Base-by-base conservation (phyloP, 1,140 invertebrate genomes). In the Magallana gigas region DNA sequence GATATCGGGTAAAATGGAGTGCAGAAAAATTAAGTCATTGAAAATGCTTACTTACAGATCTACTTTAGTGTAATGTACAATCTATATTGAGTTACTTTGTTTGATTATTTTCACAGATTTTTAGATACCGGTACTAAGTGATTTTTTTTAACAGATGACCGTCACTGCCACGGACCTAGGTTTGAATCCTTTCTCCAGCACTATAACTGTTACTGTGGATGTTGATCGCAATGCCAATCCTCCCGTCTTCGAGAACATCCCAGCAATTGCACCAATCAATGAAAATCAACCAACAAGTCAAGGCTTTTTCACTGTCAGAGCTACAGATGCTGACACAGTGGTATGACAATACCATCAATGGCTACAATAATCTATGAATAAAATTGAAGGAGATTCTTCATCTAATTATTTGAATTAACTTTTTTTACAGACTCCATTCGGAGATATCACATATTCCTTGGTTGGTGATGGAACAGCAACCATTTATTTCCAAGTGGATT, bases 381-480 rank as follows among this genome's bases (percentile, higher is more conserved):
- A 48, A 48, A 48, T 48, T 48, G 36, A 48, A 48, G 36, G 36
- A 48, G 36, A 48, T 48, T 48, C 36, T 48, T 48, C 36, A 48
- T 48, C 36, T 48, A 48, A 48, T 48, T 48, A 48, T 48, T 48
- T 48, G 36, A 48, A 48, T 48, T 48, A 48, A 48, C 5, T 48
- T 4, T 48, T 36, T 48, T 48, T 4, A 48, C 90, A 93, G 92
- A 81, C 83, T 85, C 92, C 92, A 57, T 93, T 91, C 81, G 92
- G 92, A 57, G 80, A 81, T 6, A 62, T 93, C 11, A 84, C 58
- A 11, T 92, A 90, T 36, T 85, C 84, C 11, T 84, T 92, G 56
- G 91, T 94, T 87, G 93, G 93, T 16, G 94, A 94, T 90, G 92
- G 92, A 68, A 87, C 87, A 57, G 91, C 92, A 1, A 57, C 89